phyloP scores from a whole-genome alignment of 2,888 invertebrate species.

The Philopedon plagiatum region DNA sequence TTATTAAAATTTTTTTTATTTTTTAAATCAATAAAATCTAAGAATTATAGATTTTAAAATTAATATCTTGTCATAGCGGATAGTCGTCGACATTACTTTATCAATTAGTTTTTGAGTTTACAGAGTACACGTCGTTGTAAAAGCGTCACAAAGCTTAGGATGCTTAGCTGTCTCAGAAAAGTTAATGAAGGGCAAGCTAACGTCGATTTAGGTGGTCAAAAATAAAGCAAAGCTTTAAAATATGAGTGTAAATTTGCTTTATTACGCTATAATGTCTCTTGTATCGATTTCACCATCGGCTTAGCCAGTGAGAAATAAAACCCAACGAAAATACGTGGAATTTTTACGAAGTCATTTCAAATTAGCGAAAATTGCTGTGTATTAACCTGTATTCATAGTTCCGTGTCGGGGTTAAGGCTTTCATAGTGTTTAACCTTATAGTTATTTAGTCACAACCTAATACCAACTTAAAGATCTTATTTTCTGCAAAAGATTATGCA shows the following conservation, averaged over 20 bases:
- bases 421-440: conserved; percentile 36
- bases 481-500: background rate
- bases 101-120: background rate
- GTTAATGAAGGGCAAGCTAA: conserved; percentile 33
- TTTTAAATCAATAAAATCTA: too few species aligned
- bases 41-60: too few species aligned
- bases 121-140: background rate
- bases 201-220: conserved; percentile 30
- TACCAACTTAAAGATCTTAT: background rate
- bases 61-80: background rate
- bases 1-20: too few species aligned
- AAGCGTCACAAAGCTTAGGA: background rate
- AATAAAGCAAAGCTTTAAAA: conserved; percentile 39
- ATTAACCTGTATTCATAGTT: conserved; percentile 30
- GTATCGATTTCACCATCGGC: conserved; percentile 39
- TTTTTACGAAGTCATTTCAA: conserved; percentile 39
- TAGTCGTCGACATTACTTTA: too few species aligned
- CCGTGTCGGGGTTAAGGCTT: conserved; percentile 24
- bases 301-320: conserved; percentile 34
- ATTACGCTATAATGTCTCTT: conserved; percentile 43
- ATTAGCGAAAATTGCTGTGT: conserved; percentile 37
- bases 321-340: conserved; percentile 27
- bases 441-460: conserved; percentile 29
- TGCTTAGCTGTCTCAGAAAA: conserved; percentile 20
- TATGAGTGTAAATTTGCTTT: conserved; percentile 45